Evolutionary conservation across 2,888 invertebrate species (phyloP).

Genomic region (Agrotis puta): DNA sequence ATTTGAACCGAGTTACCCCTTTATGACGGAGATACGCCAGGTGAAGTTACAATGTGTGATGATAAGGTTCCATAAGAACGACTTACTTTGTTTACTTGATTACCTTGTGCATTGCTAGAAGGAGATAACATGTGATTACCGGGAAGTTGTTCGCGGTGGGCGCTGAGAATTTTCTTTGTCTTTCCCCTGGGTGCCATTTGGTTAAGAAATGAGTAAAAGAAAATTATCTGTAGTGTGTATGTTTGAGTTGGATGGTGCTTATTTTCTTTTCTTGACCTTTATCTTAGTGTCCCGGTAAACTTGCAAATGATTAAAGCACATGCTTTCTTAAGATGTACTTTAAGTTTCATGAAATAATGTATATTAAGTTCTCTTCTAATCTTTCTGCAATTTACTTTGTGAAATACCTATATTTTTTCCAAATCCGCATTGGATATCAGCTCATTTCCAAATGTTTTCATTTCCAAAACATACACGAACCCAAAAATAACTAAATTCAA

Average conservation of each 20-base stretch:
- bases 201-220: not conserved
- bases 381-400: no score
- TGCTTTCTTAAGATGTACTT: no score
- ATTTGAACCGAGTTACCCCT: constrained; percentile 73
- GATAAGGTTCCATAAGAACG: constrained; percentile 53
- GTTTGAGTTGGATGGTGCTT: not conserved
- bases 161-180: constrained; percentile 8
- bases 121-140: constrained; percentile 35
- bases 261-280: not conserved
- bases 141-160: not conserved
- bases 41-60: constrained; percentile 68
- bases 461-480: constrained; percentile 11
- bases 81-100: constrained; percentile 59
- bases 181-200: not conserved
- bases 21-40: constrained; percentile 65
- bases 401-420: not conserved
- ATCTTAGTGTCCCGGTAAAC: no score
- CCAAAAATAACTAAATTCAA: constrained; percentile 33
- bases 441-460: not conserved
- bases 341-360: no score
- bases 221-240: not conserved
- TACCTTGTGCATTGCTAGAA: constrained; percentile 34
- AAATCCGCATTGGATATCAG: not conserved
- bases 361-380: no score
- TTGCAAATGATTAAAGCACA: no score